Evolutionary conservation across 2,113 vertebrate species (phyloP).

Genomic region (Cottus gobio): DNA sequence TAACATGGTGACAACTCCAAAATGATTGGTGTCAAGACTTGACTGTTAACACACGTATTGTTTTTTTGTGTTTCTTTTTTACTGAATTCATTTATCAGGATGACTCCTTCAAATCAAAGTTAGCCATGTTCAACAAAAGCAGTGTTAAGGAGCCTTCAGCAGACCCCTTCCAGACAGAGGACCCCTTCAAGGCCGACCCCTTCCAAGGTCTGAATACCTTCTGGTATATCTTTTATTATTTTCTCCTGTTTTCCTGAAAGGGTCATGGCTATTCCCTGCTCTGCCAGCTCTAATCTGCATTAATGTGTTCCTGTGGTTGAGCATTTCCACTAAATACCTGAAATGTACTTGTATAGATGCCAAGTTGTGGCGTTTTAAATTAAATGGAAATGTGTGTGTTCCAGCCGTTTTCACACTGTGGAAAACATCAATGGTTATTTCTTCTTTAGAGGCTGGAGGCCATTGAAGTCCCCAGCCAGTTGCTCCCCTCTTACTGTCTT

Average conservation of each 20-base stretch:
- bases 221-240: constrained; percentile 74
- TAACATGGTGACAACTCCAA: not conserved
- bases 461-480: not conserved
- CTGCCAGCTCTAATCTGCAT: not conserved
- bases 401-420: constrained; percentile 2
- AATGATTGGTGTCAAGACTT: too few species aligned
- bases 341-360: not conserved
- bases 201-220: constrained; percentile 86
- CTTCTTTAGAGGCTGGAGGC: not conserved
- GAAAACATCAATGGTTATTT: constrained; percentile 11
- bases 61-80: not conserved
- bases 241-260: not conserved
- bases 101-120: constrained; percentile 90
- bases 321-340: constrained; percentile 7
- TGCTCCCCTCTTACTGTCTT: not conserved
- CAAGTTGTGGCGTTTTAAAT: not conserved
- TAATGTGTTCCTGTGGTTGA: not conserved
- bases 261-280: not conserved
- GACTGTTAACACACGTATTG: not conserved
- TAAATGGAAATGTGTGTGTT: constrained; percentile 22
- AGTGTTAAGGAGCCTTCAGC: constrained; percentile 81
- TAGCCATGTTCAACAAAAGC: constrained; percentile 88
- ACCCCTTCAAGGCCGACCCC: constrained; percentile 93
- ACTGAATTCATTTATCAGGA: constrained; percentile 77
- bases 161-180: constrained; percentile 94